These are phyloP conservation scores for Heliocidaris tuberculata DNA, from an alignment of 35 echinoderm and acorn worm species.

Conservation along the genomic window DNA sequence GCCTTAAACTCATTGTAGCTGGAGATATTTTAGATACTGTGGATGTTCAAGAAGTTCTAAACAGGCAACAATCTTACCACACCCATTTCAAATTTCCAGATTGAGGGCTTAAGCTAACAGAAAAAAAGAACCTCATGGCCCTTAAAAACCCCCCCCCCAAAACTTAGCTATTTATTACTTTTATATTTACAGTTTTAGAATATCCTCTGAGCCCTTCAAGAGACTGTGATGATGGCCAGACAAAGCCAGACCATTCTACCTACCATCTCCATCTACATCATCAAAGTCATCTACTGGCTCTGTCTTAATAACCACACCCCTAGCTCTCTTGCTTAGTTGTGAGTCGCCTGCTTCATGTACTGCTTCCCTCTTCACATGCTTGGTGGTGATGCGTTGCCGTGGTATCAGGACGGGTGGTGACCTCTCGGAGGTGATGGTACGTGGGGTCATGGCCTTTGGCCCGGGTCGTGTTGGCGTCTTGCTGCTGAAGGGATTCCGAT, in stretches of 20 bases:
- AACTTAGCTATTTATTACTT: too few relatives aligned
- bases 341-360: neutral
- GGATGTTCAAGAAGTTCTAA: too few relatives aligned
- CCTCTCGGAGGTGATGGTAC: conserved; percentile 49
- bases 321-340: neutral
- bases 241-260: neutral
- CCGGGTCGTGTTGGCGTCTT: conserved; percentile 68
- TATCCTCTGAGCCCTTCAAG: too few relatives aligned
- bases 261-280: conserved; percentile 11
- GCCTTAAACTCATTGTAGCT: too few relatives aligned
- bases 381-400: neutral
- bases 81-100: too few relatives aligned
- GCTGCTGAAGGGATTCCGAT: conserved; percentile 64
- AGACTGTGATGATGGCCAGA: too few relatives aligned
- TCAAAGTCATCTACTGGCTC: conserved; percentile 18
- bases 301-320: neutral
- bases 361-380: neutral
- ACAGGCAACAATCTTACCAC: too few relatives aligned
- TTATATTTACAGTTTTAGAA: too few relatives aligned
- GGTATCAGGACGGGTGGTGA: conserved; percentile 34
- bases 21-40: too few relatives aligned
- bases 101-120: too few relatives aligned
- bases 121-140: too few relatives aligned
- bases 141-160: too few relatives aligned
- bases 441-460: conserved; percentile 45